Conservation (phyloP, 1,140 invertebrate genomes). For the Eumaeus atala region DNA sequence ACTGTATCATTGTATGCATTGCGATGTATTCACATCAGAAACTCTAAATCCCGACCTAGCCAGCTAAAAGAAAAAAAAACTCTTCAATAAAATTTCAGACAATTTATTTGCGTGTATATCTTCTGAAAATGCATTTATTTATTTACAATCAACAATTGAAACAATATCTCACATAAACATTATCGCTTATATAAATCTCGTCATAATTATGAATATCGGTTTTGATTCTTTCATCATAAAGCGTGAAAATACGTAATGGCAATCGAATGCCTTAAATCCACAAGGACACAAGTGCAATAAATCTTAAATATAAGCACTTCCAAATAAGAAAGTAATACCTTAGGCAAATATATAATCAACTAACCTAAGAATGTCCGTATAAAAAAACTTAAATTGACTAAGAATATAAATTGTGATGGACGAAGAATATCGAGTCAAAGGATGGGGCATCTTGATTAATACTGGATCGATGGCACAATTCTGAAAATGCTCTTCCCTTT, state of each 20-base stretch:
- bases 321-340: slow-evolving; percentile 70
- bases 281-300: slow-evolving; percentile 73
- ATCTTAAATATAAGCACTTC: slow-evolving; percentile 63
- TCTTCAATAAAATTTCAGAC: slow-evolving; percentile 62
- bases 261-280: slow-evolving; percentile 60
- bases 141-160: slow-evolving; percentile 69
- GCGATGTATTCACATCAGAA: slow-evolving; percentile 6
- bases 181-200: slow-evolving; percentile 50
- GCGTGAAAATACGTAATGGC: slow-evolving; percentile 67
- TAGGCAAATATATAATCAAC: slow-evolving; percentile 70
- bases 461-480: slow-evolving; percentile 71
- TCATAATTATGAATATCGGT: slow-evolving; percentile 61
- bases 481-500: slow-evolving; percentile 63
- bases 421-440: slow-evolving; percentile 65
- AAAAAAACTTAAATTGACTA: slow-evolving; percentile 71
- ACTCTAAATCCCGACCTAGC: slow-evolving; percentile 35
- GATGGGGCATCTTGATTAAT: slow-evolving; percentile 61
- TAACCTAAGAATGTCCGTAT: slow-evolving; percentile 64
- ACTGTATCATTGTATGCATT: slow-evolving; percentile 56
- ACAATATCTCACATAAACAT: slow-evolving; percentile 67
- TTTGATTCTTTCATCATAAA: slow-evolving; percentile 51
- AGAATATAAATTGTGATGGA: slow-evolving; percentile 69
- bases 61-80: slow-evolving; percentile 65
- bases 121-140: slow-evolving; percentile 69
- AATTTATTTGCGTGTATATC: slow-evolving; percentile 70